Evolutionary conservation across 2,113 vertebrate genomes (phyloP), one percentile per base, ranked within the genome.

Genomic region (Spermophilus dauricus): DNA sequence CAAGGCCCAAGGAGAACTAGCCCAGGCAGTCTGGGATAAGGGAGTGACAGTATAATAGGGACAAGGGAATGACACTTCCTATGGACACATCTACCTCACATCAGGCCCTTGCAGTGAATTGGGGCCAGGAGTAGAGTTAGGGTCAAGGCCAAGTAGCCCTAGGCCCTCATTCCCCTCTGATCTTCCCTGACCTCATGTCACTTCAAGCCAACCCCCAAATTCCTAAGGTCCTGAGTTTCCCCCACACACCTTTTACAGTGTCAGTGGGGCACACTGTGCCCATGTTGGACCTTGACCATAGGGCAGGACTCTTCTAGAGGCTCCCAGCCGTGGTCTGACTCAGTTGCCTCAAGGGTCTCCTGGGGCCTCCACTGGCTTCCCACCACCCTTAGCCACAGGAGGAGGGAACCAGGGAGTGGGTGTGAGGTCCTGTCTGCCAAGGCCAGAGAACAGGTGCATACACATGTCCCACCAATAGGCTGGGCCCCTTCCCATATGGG

Each of bases 351-450:
- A 16, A 80, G 72, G 18, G 82, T 48, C 93, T 94, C 94, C 75
- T 73, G 86, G 81, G 94, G 70, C 51, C 92, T 94, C 84, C 3
- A 8, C 18, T 4, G n/a, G 28, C 67, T 76, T 76, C 69, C 95
- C 65, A 89, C n/a, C 20, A 2, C 51, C 67, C 84, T 87, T 94
- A 83, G 95, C 69, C 39, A 10, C 48, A 75, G 48, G 82, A 86
- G 69, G 90, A 96, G 51, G 78, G 78, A 67, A 77, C 30, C 28
- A 9, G 58, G 56, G 75, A 8, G 94, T 17, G 28, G 32, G n/a
- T 65, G 28, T 83, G 78, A 45, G 61, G 67, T 80, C 93, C 69
- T n/a, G 84, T 87, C 96, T 96, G 96, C 94, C 63, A 63, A 51
- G 61, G 45, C 26, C 5, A 48, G 42, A 86, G 78, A 14, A 28